These are phyloP conservation scores for Parazoanthus atlanticus DNA, from an alignment of 92 coral and sea anemone genomes.

Conservation along the genomic window DNA sequence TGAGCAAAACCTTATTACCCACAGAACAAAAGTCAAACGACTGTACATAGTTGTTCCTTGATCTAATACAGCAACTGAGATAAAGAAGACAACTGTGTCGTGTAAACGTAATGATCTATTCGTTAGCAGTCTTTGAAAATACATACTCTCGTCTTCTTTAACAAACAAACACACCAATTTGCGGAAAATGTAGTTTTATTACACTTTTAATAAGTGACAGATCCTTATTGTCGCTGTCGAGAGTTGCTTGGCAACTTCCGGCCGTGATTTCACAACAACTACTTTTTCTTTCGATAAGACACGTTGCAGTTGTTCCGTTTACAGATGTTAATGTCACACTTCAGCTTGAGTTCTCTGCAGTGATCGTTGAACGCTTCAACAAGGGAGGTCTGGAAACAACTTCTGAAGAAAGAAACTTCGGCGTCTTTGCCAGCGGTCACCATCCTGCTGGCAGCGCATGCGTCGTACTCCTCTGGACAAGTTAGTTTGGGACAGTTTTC, in stretches of 20 bases:
- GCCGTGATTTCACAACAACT: neutral
- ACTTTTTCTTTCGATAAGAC: slow-evolving; percentile 1
- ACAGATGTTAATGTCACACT: slow-evolving; percentile 21
- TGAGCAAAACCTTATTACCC: no score
- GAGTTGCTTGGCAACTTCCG: no score
- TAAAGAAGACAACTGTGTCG: no score
- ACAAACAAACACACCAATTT: no score
- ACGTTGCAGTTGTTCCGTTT: slow-evolving; percentile 15
- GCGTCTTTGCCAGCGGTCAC: neutral
- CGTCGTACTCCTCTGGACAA: slow-evolving; percentile 17
- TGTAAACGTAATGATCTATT: no score
- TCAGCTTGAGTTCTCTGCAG: neutral
- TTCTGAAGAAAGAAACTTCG: slow-evolving; percentile 11
- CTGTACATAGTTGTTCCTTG: no score
- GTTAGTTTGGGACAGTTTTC: slow-evolving; percentile 1
- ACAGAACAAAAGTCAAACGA: no score
- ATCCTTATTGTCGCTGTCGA: neutral
- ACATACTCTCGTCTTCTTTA: no score
- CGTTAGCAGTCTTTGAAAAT: no score
- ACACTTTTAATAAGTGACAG: neutral
- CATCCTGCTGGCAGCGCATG: slow-evolving; percentile 29
- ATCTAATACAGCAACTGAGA: no score
- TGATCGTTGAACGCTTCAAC: neutral
- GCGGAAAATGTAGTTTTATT: no score
- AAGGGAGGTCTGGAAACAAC: slow-evolving; percentile 15